A percentile compares a stretch with the other conserved stretches of the same genome.
phyloP scores from a whole-genome alignment of 2,797 vertebrate species.

The Setipinna tenuifilis region DNA sequence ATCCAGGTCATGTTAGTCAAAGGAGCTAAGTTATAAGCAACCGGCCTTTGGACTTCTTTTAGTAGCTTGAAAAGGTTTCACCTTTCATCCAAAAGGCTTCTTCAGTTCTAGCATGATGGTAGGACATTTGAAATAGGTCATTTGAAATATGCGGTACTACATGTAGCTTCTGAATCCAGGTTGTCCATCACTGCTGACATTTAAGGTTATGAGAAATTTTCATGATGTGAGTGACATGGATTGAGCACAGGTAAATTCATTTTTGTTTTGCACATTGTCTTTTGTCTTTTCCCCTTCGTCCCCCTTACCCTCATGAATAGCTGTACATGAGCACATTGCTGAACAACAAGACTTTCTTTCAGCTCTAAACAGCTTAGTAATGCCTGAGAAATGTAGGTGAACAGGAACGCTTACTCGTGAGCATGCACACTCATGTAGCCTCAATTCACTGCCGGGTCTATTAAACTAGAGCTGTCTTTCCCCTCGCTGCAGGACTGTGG shows the following conservation, averaged over 20 bases:
- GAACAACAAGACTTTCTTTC: background rate
- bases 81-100: no score
- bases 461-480: slow-evolving; percentile 62
- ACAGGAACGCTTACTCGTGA: background rate
- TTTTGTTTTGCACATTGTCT: background rate
- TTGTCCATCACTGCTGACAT: no score
- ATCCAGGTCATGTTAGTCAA: no score
- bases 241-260: background rate
- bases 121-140: no score
- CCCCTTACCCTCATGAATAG: background rate
- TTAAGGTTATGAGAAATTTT: background rate
- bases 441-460: slow-evolving; percentile 68
- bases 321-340: background rate
- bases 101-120: no score
- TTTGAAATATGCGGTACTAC: no score
- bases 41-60: no score
- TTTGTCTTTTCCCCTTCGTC: no score
- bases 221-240: background rate
- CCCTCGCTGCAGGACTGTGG: slow-evolving; percentile 48
- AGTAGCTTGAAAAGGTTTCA: no score
- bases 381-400: slow-evolving; percentile 10
- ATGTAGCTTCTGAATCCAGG: no score
- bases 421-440: slow-evolving; percentile 52
- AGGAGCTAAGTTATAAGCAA: no score
- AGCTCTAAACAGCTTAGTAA: slow-evolving; percentile 13